Conservation (phyloP, 2,113 vertebrate genomes). For the Hydrochoerus hydrochaeris region DNA sequence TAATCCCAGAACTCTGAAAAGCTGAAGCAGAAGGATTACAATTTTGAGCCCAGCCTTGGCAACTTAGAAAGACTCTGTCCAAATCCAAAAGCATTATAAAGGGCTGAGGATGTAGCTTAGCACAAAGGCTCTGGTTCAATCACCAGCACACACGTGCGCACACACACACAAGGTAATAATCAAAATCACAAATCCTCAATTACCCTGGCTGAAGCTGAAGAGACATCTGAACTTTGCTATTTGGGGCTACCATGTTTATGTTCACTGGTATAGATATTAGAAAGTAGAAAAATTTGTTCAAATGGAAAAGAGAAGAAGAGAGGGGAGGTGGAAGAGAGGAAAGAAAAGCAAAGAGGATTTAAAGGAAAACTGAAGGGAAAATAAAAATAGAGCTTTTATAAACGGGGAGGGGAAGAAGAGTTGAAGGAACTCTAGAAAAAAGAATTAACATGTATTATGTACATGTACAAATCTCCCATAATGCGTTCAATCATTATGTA, state of each 20-base stretch:
- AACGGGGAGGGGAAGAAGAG: background rate
- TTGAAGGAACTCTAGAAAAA: background rate
- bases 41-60: background rate
- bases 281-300: background rate
- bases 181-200: background rate
- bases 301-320: background rate
- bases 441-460: background rate
- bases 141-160: background rate
- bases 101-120: background rate
- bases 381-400: background rate
- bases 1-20: background rate
- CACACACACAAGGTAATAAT: background rate
- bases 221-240: background rate
- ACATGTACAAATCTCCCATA: background rate
- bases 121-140: background rate
- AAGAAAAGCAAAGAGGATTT: background rate
- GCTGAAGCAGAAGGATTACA: background rate
- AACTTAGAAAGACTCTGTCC: background rate
- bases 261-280: background rate
- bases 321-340: background rate
- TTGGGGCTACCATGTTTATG: background rate
- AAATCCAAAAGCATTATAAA: background rate
- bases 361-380: background rate
- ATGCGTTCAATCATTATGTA: background rate
- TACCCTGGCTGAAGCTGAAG: background rate